A percentile compares a stretch with the other conserved stretches of the same genome.
Conservation (phyloP, 1,140 invertebrate species). For the Aphaenogaster ashmeadi region DNA sequence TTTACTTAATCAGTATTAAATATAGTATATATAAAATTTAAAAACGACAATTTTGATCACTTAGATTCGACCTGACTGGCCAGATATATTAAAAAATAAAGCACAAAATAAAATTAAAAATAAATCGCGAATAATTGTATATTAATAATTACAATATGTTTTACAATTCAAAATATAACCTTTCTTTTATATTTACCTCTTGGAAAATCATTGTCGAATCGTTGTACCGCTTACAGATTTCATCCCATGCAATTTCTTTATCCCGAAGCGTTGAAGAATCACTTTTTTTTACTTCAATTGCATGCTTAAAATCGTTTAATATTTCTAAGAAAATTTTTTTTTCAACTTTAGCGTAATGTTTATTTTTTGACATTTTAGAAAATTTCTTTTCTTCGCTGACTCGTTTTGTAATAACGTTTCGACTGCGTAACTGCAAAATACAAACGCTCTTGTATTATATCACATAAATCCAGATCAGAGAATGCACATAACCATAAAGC, state of each 20-base stretch:
- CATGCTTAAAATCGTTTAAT: slow-evolving; percentile 24
- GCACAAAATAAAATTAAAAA: no score
- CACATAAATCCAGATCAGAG: not conserved
- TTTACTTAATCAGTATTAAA: not conserved
- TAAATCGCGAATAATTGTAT: not conserved
- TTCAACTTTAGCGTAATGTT: slow-evolving; percentile 5
- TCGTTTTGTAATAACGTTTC: not conserved
- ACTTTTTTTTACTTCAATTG: slow-evolving; percentile 46
- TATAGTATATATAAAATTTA: no score
- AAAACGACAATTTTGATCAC: no score
- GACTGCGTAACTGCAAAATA: not conserved
- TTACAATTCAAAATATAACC: not conserved
- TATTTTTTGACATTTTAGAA: slow-evolving; percentile 19
- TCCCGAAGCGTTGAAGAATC: not conserved
- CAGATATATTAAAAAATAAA: no score
- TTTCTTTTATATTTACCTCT: slow-evolving; percentile 31
- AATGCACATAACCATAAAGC: not conserved
- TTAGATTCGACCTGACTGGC: no score
- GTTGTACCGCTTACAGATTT: slow-evolving; percentile 13
- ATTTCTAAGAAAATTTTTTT: slow-evolving; percentile 46
- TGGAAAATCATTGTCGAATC: slow-evolving; percentile 12
- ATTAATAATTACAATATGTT: not conserved
- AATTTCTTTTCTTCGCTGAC: not conserved
- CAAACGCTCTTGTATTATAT: not conserved
- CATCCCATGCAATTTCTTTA: slow-evolving; percentile 1